phyloP scores from a whole-genome alignment of 1,140 invertebrate genomes.

The Drosophila oshimai region DNA sequence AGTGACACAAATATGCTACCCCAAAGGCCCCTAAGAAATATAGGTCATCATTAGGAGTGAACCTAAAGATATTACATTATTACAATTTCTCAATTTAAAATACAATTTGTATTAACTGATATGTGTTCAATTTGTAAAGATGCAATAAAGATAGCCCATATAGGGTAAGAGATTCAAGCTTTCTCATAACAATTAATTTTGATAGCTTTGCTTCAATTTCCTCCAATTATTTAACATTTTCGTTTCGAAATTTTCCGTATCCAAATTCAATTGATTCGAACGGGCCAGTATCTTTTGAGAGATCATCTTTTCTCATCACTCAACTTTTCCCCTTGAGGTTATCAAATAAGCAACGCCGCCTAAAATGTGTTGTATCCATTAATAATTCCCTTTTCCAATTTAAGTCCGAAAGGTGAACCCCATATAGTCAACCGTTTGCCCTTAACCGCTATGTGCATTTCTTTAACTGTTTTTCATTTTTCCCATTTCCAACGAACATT shows the following conservation, averaged over 20 bases:
- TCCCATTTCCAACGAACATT: slow-evolving; percentile 27
- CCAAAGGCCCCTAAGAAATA: slow-evolving; percentile 29
- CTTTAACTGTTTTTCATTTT: slow-evolving; percentile 37
- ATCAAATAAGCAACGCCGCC: neutral
- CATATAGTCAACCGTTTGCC: neutral
- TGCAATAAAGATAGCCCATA: neutral
- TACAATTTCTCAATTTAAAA: slow-evolving; percentile 37
- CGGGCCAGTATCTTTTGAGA: neutral
- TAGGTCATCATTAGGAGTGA: slow-evolving; percentile 25
- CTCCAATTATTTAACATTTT: slow-evolving; percentile 9
- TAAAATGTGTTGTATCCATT: slow-evolving; percentile 17
- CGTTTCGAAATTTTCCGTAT: slow-evolving; percentile 1
- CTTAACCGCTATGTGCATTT: slow-evolving; percentile 44
- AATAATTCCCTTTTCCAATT: slow-evolving; percentile 19
- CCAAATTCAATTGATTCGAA: slow-evolving; percentile 26
- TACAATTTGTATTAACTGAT: slow-evolving; percentile 18
- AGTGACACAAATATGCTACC: slow-evolving; percentile 28
- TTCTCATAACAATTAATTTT: slow-evolving; percentile 17
- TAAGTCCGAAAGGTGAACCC: slow-evolving; percentile 3
- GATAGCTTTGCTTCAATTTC: slow-evolving; percentile 9
- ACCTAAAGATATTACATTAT: neutral
- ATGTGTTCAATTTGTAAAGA: neutral
- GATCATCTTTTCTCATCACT: slow-evolving; percentile 26
- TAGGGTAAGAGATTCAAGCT: slow-evolving; percentile 3
- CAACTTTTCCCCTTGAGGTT: neutral